A percentile compares a stretch with the other conserved stretches of the same genome.
phyloP scores from a whole-genome alignment of 2,888 invertebrate species.

The Plagiodera versicolora region DNA sequence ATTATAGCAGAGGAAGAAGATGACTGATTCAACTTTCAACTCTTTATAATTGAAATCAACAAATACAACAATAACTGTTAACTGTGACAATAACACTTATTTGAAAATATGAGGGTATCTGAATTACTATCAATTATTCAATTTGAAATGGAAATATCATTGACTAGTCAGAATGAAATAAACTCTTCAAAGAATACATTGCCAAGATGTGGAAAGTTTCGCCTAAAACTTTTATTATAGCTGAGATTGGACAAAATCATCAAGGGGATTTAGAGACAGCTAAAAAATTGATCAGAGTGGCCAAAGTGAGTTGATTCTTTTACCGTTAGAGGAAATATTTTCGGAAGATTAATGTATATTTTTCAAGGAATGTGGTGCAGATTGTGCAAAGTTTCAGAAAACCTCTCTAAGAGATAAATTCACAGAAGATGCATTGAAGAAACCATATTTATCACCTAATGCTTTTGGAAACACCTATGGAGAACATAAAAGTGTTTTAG shows the following conservation, averaged over 20 bases:
- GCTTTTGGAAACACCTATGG: slow-evolving; percentile 82
- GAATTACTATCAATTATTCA: too few relatives aligned
- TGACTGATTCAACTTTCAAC: too few relatives aligned
- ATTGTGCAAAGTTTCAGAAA: slow-evolving; percentile 86
- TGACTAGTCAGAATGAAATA: too few relatives aligned
- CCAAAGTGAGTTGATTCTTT: slow-evolving; percentile 64
- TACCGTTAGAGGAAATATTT: slow-evolving; percentile 12
- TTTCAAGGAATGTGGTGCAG: slow-evolving; percentile 68
- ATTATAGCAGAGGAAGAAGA: too few relatives aligned
- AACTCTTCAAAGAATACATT: background rate
- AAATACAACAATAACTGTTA: too few relatives aligned
- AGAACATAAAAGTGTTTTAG: slow-evolving; percentile 72
- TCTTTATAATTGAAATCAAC: too few relatives aligned
- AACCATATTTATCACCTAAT: slow-evolving; percentile 65
- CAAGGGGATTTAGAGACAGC: slow-evolving; percentile 75
- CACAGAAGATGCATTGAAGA: slow-evolving; percentile 65
- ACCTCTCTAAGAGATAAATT: slow-evolving; percentile 73
- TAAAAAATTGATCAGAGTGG: slow-evolving; percentile 70
- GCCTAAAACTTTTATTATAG: slow-evolving; percentile 65
- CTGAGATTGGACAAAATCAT: slow-evolving; percentile 87
- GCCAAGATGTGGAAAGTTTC: slow-evolving; percentile 4
- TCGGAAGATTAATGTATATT: background rate
- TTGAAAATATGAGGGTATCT: too few relatives aligned
- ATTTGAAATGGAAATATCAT: too few relatives aligned
- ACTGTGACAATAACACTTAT: too few relatives aligned